Conservation (phyloP, 2,888 invertebrate species). For the Dynastes tityus region DNA sequence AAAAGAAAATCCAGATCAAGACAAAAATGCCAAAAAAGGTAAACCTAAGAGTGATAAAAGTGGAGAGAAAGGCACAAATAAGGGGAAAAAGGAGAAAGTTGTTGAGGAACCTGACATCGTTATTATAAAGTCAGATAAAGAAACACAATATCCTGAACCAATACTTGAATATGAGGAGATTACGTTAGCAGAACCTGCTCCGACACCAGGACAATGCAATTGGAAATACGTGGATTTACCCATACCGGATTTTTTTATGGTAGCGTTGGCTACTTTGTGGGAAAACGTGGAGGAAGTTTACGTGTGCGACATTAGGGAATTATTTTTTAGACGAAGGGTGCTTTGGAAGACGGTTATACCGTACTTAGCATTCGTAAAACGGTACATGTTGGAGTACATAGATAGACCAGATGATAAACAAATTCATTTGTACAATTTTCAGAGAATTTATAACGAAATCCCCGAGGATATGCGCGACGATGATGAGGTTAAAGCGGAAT, state of each 20-base stretch:
- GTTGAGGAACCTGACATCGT: slow-evolving; percentile 48
- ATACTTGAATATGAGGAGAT: slow-evolving; percentile 56
- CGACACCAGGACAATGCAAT: slow-evolving; percentile 63
- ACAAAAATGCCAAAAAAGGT: slow-evolving; percentile 50
- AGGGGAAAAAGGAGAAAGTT: slow-evolving; percentile 51
- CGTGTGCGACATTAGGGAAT: slow-evolving; percentile 73
- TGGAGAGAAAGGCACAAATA: slow-evolving; percentile 51
- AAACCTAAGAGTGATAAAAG: slow-evolving; percentile 53
- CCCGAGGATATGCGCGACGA: slow-evolving; percentile 75
- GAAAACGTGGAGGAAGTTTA: slow-evolving; percentile 69
- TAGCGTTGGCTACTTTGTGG: slow-evolving; percentile 69
- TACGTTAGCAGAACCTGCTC: slow-evolving; percentile 49
- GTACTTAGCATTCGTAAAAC: slow-evolving; percentile 73
- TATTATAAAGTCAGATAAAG: slow-evolving; percentile 63
- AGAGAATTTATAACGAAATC: slow-evolving; percentile 75
- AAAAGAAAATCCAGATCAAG: too few relatives aligned
- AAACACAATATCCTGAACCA: slow-evolving; percentile 63
- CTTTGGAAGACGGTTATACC: slow-evolving; percentile 74
- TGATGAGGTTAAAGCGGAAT: slow-evolving; percentile 75
- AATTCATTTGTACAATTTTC: slow-evolving; percentile 74
- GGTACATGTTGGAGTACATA: slow-evolving; percentile 74
- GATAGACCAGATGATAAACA: slow-evolving; percentile 75
- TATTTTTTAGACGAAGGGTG: slow-evolving; percentile 75
- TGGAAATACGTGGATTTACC: slow-evolving; percentile 68
- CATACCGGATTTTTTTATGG: slow-evolving; percentile 61